phyloP scores from a whole-genome alignment of 2,797 vertebrate genomes.

The Pachyuromys duprasi region DNA sequence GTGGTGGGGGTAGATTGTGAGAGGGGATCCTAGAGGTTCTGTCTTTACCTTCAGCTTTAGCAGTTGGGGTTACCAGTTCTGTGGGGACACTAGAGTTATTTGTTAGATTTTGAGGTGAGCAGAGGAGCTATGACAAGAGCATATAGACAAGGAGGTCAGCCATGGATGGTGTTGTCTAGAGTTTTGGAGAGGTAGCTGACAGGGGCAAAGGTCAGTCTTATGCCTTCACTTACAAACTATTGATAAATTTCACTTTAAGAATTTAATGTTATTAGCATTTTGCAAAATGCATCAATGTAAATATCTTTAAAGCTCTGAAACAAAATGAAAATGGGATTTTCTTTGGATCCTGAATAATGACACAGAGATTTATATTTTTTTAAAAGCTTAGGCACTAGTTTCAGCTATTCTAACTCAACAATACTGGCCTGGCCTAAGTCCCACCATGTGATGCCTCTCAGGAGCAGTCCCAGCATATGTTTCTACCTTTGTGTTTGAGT shows the following conservation, averaged over 20 bases:
- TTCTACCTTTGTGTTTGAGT: too few relatives aligned
- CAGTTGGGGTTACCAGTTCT: too few relatives aligned
- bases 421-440: too few relatives aligned
- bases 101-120: neutral
- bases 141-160: neutral
- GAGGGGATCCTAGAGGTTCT: neutral
- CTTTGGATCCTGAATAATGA: too few relatives aligned
- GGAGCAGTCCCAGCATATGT: too few relatives aligned
- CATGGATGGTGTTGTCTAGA: neutral
- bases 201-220: neutral
- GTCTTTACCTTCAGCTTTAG: neutral
- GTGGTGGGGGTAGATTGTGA: neutral
- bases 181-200: neutral
- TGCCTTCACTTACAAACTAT: neutral
- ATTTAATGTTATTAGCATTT: neutral
- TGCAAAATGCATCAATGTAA: neutral
- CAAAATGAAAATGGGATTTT: too few relatives aligned
- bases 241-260: neutral
- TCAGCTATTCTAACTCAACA: too few relatives aligned
- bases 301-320: neutral
- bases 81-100: neutral
- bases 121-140: neutral
- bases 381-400: too few relatives aligned
- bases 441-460: too few relatives aligned
- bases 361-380: too few relatives aligned